Base-by-base conservation (phyloP, 2,113 vertebrate genomes). In the Nesoenas mayeri region DNA sequence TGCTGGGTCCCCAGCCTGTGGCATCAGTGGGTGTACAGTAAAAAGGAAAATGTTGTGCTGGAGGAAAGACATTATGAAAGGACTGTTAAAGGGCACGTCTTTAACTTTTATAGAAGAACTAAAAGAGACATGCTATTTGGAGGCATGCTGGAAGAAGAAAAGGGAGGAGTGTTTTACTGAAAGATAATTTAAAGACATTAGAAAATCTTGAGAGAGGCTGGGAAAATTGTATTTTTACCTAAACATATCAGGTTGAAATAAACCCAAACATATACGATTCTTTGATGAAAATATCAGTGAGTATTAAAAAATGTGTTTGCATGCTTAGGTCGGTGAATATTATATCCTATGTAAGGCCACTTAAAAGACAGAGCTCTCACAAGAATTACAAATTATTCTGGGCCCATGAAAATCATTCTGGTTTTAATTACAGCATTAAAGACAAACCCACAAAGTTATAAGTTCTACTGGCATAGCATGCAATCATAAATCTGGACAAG, bases 401-500 rank as follows among this genome's bases (percentile, higher is more conserved):
- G 60, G 56, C 38, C 57, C 56, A 74, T 61, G 88, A 90, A 96
- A 94, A 90, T 75, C 31, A 90, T 79, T 69, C 65, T 94, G 79
- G 20, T 67, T 96, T 95, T 86, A 94, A 91, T 91, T 94, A 83
- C 22, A 65, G 54, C 69, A 81, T 84, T 95, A 93, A 93, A 94
- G 80, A 92, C 60, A 96, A 92, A 91, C n/a, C 61, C 80, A 89
- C 47, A 79, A 57, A 88, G 36, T 72, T 93, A 2, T 86, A 86
- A 86, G 42, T 90, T 95, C 72, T 92, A 79, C 90, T 91, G 69
- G 69, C 77, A 72, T 15, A 31, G 72, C 48, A 89, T 91, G 65
- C 13, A 84, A 20, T 60, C 64, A 69, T 54, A 86, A 92, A 86
- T 93, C 53, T 92, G 86, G 65, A 97, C 40, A 88, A 69, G 50